A percentile compares a stretch with the other conserved stretches of the same genome.
These are phyloP conservation scores for Eremophila alpestris DNA, from an alignment of 2,797 vertebrate species.

Conservation along the genomic window DNA sequence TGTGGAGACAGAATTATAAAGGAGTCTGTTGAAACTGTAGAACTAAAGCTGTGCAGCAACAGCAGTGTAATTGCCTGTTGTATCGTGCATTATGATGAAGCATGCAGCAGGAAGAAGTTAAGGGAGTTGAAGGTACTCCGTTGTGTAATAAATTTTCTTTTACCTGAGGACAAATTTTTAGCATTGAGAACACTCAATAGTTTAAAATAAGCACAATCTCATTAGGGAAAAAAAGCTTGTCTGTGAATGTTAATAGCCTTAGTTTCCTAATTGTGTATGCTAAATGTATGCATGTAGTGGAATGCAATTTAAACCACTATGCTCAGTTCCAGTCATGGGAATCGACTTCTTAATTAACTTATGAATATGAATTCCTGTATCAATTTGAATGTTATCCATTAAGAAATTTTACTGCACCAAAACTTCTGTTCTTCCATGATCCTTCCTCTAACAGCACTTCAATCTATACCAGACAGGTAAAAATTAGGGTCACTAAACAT, in stretches of 20 bases:
- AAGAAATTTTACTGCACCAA: background rate
- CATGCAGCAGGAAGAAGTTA: background rate
- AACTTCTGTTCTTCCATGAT: background rate
- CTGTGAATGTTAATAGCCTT: constrained; percentile 6
- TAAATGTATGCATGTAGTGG: background rate
- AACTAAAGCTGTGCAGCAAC: background rate
- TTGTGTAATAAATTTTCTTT: background rate
- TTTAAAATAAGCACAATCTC: background rate
- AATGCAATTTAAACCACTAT: background rate
- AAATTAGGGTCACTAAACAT: background rate
- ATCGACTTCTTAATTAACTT: constrained; percentile 1
- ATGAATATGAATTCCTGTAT: background rate
- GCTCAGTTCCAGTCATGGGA: background rate
- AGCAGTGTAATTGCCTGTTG: background rate
- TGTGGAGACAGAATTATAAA: background rate
- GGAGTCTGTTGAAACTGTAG: background rate
- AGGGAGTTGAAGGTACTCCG: background rate
- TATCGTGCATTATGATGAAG: background rate
- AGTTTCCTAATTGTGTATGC: background rate
- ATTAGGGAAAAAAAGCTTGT: background rate
- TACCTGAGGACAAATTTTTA: background rate
- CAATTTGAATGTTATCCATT: background rate
- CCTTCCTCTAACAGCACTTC: background rate
- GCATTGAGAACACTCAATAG: background rate
- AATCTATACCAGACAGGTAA: background rate